These are phyloP conservation scores for Xiphias gladius DNA, from an alignment of 2,113 vertebrate species.

Conservation along the genomic window DNA sequence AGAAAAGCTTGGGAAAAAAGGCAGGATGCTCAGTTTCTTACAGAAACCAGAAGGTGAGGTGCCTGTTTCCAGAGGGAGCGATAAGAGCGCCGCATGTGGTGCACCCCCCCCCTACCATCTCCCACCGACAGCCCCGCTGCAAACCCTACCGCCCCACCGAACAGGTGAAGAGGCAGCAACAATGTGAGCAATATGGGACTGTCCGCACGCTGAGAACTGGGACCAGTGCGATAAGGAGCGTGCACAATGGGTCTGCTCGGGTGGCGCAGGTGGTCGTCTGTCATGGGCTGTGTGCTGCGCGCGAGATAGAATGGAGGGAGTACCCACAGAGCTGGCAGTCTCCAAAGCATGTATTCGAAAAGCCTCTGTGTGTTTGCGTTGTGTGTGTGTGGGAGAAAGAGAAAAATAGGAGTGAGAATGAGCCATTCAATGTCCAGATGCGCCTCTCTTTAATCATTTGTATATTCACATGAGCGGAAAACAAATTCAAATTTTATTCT, in stretches of 20 bases:
- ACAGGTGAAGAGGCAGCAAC: conserved; percentile 51
- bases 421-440: conserved; percentile 21
- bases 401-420: background rate
- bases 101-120: background rate
- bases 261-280: conserved; percentile 75
- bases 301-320: conserved; percentile 55
- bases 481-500: conserved; percentile 9
- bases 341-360: conserved; percentile 7
- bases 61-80: conserved; percentile 65
- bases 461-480: background rate
- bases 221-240: conserved; percentile 68
- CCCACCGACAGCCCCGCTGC: background rate
- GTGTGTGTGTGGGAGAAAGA: conserved; percentile 7
- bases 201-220: conserved; percentile 64
- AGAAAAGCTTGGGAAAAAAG: background rate
- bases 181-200: conserved; percentile 65
- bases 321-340: conserved; percentile 56
- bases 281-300: conserved; percentile 57
- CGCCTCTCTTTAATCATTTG: conserved; percentile 30
- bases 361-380: background rate
- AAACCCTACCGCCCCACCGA: background rate
- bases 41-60: conserved; percentile 40
- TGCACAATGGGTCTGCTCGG: conserved; percentile 74
- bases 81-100: conserved; percentile 56
- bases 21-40: conserved; percentile 1